Base-by-base conservation (phyloP, 64 coral and sea anemone species). In the Dendronephthya gigantea region DNA sequence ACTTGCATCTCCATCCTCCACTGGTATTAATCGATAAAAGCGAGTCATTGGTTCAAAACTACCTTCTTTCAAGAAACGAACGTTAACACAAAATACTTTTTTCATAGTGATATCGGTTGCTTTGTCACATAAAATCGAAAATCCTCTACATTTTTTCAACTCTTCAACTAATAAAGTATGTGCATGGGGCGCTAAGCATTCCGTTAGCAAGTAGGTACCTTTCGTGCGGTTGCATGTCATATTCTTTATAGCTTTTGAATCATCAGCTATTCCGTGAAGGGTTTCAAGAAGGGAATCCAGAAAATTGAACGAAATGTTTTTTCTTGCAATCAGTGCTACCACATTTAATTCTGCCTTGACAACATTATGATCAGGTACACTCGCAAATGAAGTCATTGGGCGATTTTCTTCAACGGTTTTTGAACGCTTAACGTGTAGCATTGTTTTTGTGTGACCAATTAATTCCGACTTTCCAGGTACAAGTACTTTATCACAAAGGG, bases 11-110 rank as follows among this genome's bases (percentile, higher is more conserved):
- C 72, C 72, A 4, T 79, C 30, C 22, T 79, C 28, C 10, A 79
- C 72, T 79, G 72, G 72, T 79, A 79, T 34, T 35, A 79, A 79
- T 17, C 72, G 72, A 39, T 79, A 79, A 34, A 79, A 39, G 32
- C 17, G 31, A 33, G 72, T 79, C 2, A 79, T 33, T 37, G 72
- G 72, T 19, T 79, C 9, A 19, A 39, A 79, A 12, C 9, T 13
- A 79, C 36, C 13, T 79, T 79, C 9, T 31, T 34, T 12, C 15
- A 79, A 12, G 72, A 79, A 79, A 36, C 72, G 72, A 34, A 79
- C 72, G 36, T 79, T 79, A 29, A 79, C 72, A 39, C 28, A 74
- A 35, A 74, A 74, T 12, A 74, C 33, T n/a, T 74, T 74, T 29
- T 74, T 74, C 68, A 74, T 74, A 12, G 68, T 30, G 31, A 74